Evolutionary conservation across 2,797 vertebrate species (phyloP).

Genomic region (Periparus ater): DNA sequence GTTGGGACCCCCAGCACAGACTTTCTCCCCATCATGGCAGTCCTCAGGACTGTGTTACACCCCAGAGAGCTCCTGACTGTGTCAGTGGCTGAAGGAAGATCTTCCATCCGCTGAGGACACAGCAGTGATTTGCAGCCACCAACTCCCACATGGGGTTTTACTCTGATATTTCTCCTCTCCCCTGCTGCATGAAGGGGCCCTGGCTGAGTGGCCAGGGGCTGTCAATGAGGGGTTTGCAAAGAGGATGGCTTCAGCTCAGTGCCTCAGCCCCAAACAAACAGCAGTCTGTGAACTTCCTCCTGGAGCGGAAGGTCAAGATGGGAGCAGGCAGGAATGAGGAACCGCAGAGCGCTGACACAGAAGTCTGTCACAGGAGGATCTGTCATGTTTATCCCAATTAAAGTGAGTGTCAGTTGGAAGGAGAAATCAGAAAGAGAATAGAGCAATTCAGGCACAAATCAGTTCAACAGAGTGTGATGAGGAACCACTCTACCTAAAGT

Average conservation of each 20-base stretch:
- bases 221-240: background rate
- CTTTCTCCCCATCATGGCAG: fast-evolving
- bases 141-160: background rate
- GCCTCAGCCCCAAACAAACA: background rate
- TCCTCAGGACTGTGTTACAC: background rate
- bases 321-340: background rate
- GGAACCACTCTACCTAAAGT: fast-evolving
- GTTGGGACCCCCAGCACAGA: background rate
- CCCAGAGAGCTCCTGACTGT: background rate
- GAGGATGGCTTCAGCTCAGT: background rate
- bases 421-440: background rate
- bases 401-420: background rate
- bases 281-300: background rate
- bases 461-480: background rate
- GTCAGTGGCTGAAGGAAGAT: background rate
- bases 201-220: background rate
- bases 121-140: background rate
- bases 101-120: background rate
- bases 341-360: background rate
- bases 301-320: background rate
- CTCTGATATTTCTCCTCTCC: background rate
- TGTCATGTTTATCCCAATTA: background rate
- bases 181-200: background rate
- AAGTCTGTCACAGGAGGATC: background rate
- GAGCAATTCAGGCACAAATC: background rate